A percentile compares a stretch with the other conserved stretches of the same genome.
Conservation (phyloP, 2,888 invertebrate species). For the Exephanes ischioxanthus region DNA sequence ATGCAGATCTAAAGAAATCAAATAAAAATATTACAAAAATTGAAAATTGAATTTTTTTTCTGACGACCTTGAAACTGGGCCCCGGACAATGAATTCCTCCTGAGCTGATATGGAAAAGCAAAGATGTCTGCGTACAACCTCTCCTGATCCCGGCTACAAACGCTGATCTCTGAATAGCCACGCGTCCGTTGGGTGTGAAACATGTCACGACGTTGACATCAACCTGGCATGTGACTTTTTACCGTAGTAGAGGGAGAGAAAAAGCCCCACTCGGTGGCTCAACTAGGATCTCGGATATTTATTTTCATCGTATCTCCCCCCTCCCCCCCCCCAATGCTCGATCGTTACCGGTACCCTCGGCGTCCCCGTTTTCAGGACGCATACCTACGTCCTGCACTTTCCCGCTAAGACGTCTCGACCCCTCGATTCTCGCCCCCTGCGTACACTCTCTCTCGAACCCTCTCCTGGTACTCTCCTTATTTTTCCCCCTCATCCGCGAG, state of each 20-base stretch:
- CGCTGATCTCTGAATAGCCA: background rate
- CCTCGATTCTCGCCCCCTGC: background rate
- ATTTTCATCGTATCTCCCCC: conserved; percentile 57
- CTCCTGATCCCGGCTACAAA: background rate
- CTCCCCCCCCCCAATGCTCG: background rate
- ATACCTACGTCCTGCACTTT: conserved; percentile 12
- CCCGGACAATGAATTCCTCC: too few relatives aligned
- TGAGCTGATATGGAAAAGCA: background rate
- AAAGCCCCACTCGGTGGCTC: conserved; percentile 62
- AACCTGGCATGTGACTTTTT: conserved; percentile 62
- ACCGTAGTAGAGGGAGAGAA: conserved; percentile 36
- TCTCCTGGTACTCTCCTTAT: conserved; percentile 23
- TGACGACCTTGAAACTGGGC: too few relatives aligned
- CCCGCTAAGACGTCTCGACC: conserved; percentile 12
- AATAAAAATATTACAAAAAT: background rate
- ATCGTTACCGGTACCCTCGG: background rate
- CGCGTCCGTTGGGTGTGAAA: background rate
- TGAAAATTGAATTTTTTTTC: background rate
- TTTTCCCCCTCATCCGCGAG: conserved; percentile 50
- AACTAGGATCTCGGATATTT: conserved; percentile 72
- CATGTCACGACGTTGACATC: conserved; percentile 56
- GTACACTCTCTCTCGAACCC: background rate
- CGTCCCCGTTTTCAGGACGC: background rate
- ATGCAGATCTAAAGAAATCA: background rate
- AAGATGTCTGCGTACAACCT: background rate